Evolutionary conservation across 1,140 invertebrate species (phyloP).

Genomic region (Teleopsis dalmanni): DNA sequence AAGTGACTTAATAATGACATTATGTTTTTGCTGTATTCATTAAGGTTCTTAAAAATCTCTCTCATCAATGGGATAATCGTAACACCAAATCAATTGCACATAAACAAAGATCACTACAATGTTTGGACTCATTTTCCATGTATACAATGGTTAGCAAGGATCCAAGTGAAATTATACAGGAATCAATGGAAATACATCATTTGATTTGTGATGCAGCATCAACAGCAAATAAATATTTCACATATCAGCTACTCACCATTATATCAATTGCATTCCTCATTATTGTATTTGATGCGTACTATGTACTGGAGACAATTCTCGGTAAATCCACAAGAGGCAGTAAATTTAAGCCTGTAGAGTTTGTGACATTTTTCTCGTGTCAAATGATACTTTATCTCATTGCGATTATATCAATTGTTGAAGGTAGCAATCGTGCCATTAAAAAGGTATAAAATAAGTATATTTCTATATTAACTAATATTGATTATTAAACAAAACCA

Average conservation of each 20-base stretch:
- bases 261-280: conserved; percentile 41
- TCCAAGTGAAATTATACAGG: conserved; percentile 40
- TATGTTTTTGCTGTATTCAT: not conserved
- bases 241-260: conserved; percentile 39
- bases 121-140: conserved; percentile 39
- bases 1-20: too few species aligned
- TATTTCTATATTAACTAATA: not conserved
- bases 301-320: conserved; percentile 39
- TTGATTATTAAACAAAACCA: not conserved
- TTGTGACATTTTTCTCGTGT: conserved; percentile 40
- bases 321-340: conserved; percentile 37
- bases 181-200: conserved; percentile 44
- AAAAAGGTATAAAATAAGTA: conserved; percentile 20
- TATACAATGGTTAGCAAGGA: conserved; percentile 40
- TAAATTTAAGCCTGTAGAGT: conserved; percentile 40
- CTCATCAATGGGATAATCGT: conserved; percentile 35
- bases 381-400: conserved; percentile 42
- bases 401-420: conserved; percentile 39
- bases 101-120: conserved; percentile 34
- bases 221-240: conserved; percentile 42
- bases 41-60: conserved; percentile 35
- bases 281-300: conserved; percentile 42
- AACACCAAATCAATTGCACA: conserved; percentile 24
- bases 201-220: conserved; percentile 39
- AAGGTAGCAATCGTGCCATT: conserved; percentile 40